A percentile compares a stretch with the other conserved stretches of the same genome.
Conservation (phyloP, 1,140 invertebrate species). For the Diprion similis region DNA sequence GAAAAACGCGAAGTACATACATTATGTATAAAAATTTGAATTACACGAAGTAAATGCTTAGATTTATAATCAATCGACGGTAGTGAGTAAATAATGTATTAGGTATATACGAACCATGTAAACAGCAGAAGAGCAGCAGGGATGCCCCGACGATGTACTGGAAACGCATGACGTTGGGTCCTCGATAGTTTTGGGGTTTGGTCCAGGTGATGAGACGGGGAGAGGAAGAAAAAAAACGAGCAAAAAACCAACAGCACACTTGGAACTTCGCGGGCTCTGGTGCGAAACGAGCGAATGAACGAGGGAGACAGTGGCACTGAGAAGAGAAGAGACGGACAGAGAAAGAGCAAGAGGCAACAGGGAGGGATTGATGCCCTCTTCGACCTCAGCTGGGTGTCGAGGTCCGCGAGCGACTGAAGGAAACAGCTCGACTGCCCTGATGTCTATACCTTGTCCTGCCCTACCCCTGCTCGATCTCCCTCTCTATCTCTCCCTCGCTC, state of each 20-base stretch:
- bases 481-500: constrained; percentile 3
- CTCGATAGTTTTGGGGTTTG: too few species aligned
- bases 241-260: neutral
- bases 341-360: constrained; percentile 19
- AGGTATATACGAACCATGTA: constrained; percentile 2
- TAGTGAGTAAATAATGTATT: neutral
- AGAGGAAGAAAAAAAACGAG: constrained; percentile 26
- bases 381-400: constrained; percentile 62
- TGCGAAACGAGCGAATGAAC: constrained; percentile 16
- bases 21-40: too few species aligned
- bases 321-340: constrained; percentile 20
- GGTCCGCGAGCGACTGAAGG: constrained; percentile 61
- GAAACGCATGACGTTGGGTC: neutral
- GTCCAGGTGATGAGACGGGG: constrained; percentile 20
- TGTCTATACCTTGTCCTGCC: neutral
- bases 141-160: neutral
- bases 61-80: neutral
- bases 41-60: too few species aligned
- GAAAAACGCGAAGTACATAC: too few species aligned
- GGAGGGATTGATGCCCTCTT: constrained; percentile 53
- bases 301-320: constrained; percentile 18
- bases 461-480: constrained; percentile 6
- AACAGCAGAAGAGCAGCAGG: neutral
- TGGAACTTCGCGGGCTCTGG: neutral
- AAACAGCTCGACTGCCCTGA: neutral